Evolutionary conservation across 2,797 vertebrate species (phyloP).

Genomic region (Pipistrellus kuhlii): DNA sequence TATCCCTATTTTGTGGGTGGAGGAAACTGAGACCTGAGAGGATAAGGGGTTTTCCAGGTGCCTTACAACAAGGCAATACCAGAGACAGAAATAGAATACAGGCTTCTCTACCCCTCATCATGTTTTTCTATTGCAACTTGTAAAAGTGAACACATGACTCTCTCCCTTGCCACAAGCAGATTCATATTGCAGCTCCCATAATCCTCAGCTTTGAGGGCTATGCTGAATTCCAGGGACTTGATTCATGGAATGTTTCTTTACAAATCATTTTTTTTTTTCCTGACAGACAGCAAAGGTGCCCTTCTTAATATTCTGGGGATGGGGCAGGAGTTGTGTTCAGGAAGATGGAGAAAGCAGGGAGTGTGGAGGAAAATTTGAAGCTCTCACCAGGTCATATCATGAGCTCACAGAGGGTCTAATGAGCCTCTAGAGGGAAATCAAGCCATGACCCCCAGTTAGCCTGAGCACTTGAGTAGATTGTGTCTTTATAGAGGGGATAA

Average conservation of each 20-base stretch:
- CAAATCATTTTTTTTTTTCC: conserved; percentile 34
- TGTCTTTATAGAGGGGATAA: conserved; percentile 19
- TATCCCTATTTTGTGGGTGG: background rate
- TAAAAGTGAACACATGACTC: background rate
- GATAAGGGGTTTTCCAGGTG: background rate
- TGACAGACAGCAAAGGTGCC: background rate
- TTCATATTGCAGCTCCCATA: conserved; percentile 6
- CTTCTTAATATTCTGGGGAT: background rate
- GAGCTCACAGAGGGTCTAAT: background rate
- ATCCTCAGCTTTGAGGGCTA: conserved; percentile 43
- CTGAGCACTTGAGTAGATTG: conserved; percentile 16
- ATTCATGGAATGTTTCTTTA: conserved; percentile 35
- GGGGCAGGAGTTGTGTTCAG: background rate
- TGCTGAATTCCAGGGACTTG: conserved; percentile 43
- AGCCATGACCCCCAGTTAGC: background rate
- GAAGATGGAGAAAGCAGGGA: conserved; percentile 27
- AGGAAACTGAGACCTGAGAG: conserved; percentile 16
- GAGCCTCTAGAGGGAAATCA: conserved; percentile 31
- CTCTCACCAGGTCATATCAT: conserved; percentile 11
- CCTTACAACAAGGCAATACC: background rate
- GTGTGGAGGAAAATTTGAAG: background rate
- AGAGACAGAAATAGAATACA: conserved; percentile 47
- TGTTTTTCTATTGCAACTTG: conserved; percentile 41
- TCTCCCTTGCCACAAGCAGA: background rate
- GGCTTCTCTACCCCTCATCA: background rate